Base-by-base conservation (phyloP, 2,797 vertebrate species). In the Sciaenops ocellatus region DNA sequence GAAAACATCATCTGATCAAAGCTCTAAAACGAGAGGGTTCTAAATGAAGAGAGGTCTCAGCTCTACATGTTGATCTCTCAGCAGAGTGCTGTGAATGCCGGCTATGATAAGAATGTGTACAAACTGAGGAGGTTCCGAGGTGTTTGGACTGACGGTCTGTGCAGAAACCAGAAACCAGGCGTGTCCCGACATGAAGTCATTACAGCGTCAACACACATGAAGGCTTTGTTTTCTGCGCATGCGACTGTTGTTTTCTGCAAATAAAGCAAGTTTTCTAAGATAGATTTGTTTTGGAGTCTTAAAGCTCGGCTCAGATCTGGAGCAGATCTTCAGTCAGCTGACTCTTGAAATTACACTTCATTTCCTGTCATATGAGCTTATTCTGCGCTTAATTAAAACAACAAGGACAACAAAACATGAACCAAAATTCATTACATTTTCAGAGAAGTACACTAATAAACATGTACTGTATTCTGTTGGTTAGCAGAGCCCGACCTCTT, bases 281-380 rank as follows among this genome's bases (percentile, higher is more conserved):
- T 12, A 28, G 3, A 30, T 8, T 15, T 15, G 20, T 46, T 28
- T 48, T 3, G 2, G 17, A 47, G 24, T 28, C 61, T 26, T 20
- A 26, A 26, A 13, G n/a, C 13, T 13, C 24, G 3, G 52, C 52
- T 17, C 24, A 28, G 15, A 7, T 50, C 46, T 48, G 28, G 17
- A 26, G 22, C 22, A 38, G 12, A 16, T 41, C 30, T 24, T 16
- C 22, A 24, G 63, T 22, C 13, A 17, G n/a, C 5, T 20, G 28
- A 24, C 48, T 76, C 48, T 63, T 66, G 10, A 7, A 22, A 28
- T 50, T 28, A 57, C 42, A 5, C 24, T 20, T 22, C 4, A 20
- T n/a, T 52, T 73, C 38, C 42, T n/a, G 59, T 60, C 72, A 60
- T 22, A 44, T 17, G 4, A 81, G 79, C 61, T 42, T 38, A 63